Conservation (phyloP, 2,888 invertebrate genomes). For the Syrphus vitripennis region DNA sequence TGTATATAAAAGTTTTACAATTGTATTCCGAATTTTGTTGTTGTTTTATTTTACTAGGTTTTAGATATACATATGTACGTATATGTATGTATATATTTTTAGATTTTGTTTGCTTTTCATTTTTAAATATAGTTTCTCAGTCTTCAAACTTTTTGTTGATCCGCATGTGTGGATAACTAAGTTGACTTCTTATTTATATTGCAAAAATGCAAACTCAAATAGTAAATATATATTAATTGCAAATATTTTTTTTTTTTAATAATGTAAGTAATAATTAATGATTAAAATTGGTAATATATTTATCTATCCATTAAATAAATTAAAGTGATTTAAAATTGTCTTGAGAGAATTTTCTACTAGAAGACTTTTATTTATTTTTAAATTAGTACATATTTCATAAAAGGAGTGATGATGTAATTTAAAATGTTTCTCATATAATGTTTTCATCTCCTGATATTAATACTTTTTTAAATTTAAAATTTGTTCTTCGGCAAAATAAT, state of each 20-base stretch:
- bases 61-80: no score
- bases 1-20: not conserved
- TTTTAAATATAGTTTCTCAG: slow-evolving; percentile 12
- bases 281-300: not conserved
- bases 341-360: not conserved
- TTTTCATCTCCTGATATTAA: not conserved
- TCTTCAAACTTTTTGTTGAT: slow-evolving; percentile 6
- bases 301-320: not conserved
- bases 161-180: not conserved
- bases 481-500: not conserved
- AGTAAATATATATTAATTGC: not conserved
- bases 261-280: not conserved
- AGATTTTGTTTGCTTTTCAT: not conserved
- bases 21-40: not conserved
- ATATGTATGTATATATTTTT: not conserved
- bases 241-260: not conserved
- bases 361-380: not conserved
- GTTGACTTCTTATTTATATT: slow-evolving; percentile 1
- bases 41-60: not conserved
- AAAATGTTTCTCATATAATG: not conserved
- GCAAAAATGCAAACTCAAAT: not conserved
- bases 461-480: not conserved
- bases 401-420: not conserved
- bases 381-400: not conserved
- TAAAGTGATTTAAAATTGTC: not conserved